Conservation (phyloP, 2,888 invertebrate genomes). For the Pristionchus japonicus region DNA sequence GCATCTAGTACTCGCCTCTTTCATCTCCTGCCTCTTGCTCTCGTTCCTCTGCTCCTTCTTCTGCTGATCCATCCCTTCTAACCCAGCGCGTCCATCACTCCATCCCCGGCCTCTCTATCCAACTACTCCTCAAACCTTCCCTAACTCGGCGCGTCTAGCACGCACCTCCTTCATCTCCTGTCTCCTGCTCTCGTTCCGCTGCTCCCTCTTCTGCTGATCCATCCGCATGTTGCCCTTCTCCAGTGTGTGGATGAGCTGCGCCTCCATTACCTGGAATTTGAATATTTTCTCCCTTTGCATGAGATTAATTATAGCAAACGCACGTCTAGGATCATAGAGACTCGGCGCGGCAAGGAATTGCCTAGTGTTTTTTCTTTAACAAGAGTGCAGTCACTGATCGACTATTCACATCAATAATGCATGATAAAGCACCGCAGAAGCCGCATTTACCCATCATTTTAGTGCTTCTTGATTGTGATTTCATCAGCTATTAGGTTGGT, state of each 20-base stretch:
- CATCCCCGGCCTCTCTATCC: not conserved
- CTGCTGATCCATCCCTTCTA: constrained; percentile 91
- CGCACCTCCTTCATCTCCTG: constrained; percentile 56
- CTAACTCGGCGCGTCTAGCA: constrained; percentile 76
- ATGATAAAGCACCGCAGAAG: too few species aligned
- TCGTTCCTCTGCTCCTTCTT: constrained; percentile 79
- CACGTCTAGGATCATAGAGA: not conserved
- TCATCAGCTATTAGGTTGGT: too few species aligned
- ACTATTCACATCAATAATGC: too few species aligned
- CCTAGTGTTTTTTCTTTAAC: too few species aligned
- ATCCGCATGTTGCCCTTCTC: constrained; percentile 94
- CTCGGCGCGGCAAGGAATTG: not conserved
- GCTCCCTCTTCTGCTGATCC: constrained; percentile 85
- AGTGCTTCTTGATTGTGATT: too few species aligned
- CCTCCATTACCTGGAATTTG: constrained; percentile 84
- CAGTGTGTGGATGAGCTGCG: constrained; percentile 95
- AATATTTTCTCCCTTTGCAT: not conserved
- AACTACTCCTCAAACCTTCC: not conserved
- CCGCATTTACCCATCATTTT: too few species aligned
- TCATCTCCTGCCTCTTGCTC: constrained; percentile 21
- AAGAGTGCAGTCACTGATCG: too few species aligned
- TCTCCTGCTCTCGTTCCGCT: constrained; percentile 74
- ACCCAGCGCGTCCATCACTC: not conserved
- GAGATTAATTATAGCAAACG: not conserved
- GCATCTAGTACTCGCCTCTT: constrained; percentile 54